Conservation (phyloP, 2,797 vertebrate genomes). For the Brachyalestes nurse region DNA sequence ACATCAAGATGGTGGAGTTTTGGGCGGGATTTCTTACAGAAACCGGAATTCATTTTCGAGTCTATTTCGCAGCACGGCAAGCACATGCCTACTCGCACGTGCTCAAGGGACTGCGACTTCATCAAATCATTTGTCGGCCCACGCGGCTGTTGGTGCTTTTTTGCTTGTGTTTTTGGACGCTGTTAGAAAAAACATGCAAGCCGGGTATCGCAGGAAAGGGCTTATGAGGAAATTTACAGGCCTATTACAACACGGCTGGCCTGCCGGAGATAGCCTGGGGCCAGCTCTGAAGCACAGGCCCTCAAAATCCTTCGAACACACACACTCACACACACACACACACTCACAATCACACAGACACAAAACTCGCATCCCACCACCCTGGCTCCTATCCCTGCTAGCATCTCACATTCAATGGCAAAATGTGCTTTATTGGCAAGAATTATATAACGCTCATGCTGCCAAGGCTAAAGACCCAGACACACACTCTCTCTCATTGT, state of each 20-base stretch:
- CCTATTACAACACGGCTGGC: constrained; percentile 68
- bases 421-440: constrained; percentile 66
- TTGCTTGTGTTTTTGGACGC: neutral
- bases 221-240: constrained; percentile 77
- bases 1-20: too few relatives aligned
- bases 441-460: constrained; percentile 66
- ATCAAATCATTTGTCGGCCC: constrained; percentile 37
- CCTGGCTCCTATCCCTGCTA: constrained; percentile 32
- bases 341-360: constrained; percentile 24
- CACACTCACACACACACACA: constrained; percentile 11
- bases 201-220: constrained; percentile 59
- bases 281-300: constrained; percentile 63
- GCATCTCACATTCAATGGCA: constrained; percentile 52
- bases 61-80: neutral
- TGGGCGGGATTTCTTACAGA: too few relatives aligned
- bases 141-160: neutral
- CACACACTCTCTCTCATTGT: constrained; percentile 17
- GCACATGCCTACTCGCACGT: neutral
- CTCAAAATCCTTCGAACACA: constrained; percentile 55
- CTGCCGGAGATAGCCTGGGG: constrained; percentile 67
- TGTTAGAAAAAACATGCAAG: constrained; percentile 47
- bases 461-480: constrained; percentile 67
- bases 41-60: too few relatives aligned
- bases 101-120: neutral
- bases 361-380: constrained; percentile 12